phyloP scores from a whole-genome alignment of 2,888 invertebrate genomes.

The Zele albiditarsus region DNA sequence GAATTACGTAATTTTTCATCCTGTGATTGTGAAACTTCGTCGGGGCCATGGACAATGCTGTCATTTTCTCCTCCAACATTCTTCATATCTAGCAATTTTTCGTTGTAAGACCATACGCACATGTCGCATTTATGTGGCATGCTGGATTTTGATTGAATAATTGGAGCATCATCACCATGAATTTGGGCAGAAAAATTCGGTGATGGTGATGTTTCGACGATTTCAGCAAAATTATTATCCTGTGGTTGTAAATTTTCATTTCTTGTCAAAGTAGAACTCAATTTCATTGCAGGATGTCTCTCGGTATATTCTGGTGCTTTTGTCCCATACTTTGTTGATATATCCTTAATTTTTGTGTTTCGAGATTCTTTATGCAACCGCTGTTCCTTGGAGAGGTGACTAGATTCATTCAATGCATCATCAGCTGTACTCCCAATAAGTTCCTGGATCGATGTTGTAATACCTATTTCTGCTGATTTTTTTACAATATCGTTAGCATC shows the following conservation, averaged over 20 bases:
- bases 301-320: too few species aligned
- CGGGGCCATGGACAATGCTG: neutral
- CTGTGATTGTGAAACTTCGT: too few species aligned
- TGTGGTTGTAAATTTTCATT: conserved; percentile 19
- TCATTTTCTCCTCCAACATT: conserved; percentile 15
- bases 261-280: conserved; percentile 43
- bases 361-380: too few species aligned
- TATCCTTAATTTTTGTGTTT: too few species aligned
- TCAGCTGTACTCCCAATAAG: too few species aligned
- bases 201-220: conserved; percentile 75
- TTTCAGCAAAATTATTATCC: conserved; percentile 81
- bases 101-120: neutral
- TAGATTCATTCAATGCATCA: too few species aligned
- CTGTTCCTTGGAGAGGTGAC: too few species aligned
- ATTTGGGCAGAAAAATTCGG: conserved; percentile 70
- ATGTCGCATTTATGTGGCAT: conserved; percentile 19
- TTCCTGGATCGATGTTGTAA: too few species aligned
- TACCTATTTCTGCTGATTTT: too few species aligned
- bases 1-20: too few species aligned
- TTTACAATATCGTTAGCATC: too few species aligned
- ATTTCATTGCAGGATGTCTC: conserved; percentile 41
- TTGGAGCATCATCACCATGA: conserved; percentile 57
- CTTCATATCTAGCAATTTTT: neutral
- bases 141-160: conserved; percentile 52
- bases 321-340: too few species aligned